Evolutionary conservation across 1,140 invertebrate species (phyloP).

Genomic region (Steinernema feltiae): DNA sequence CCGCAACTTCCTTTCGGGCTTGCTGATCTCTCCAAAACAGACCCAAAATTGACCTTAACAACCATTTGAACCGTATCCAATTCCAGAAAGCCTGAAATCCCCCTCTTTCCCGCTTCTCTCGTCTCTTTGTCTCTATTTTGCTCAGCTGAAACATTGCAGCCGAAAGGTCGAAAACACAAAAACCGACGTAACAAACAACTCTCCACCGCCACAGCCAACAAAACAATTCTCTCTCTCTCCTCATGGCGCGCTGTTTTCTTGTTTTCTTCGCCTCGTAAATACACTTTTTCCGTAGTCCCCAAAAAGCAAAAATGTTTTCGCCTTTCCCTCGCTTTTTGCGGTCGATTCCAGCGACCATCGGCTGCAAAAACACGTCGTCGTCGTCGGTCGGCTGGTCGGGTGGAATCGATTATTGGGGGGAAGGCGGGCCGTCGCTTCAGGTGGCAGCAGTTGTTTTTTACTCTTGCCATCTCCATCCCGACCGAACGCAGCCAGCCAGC

Average conservation of each 20-base stretch:
- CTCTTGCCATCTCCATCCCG: too few relatives aligned
- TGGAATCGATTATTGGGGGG: neutral
- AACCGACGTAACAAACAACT: neutral
- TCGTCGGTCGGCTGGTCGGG: neutral
- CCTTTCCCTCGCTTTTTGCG: neutral
- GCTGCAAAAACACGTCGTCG: neutral
- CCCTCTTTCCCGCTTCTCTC: neutral
- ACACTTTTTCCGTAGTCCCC: slow-evolving; percentile 7
- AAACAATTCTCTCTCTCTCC: neutral
- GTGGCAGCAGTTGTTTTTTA: too few relatives aligned
- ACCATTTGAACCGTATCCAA: neutral
- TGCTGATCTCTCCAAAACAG: too few relatives aligned
- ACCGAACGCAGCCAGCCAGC: too few relatives aligned
- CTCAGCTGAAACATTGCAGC: too few relatives aligned
- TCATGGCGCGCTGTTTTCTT: neutral
- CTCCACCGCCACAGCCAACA: neutral
- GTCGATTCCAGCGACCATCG: neutral
- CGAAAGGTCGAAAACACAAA: too few relatives aligned
- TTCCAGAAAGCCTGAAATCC: neutral
- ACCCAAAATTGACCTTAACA: neutral
- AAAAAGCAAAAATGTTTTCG: slow-evolving; percentile 13
- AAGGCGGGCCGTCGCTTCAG: too few relatives aligned
- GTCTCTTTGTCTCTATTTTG: too few relatives aligned
- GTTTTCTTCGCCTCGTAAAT: neutral
- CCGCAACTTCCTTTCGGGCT: neutral